Percentiles rank a stretch among this genome's conserved stretches.
Evolutionary conservation across 2,797 vertebrate species (phyloP).

Genomic region (Alectoris magna): DNA sequence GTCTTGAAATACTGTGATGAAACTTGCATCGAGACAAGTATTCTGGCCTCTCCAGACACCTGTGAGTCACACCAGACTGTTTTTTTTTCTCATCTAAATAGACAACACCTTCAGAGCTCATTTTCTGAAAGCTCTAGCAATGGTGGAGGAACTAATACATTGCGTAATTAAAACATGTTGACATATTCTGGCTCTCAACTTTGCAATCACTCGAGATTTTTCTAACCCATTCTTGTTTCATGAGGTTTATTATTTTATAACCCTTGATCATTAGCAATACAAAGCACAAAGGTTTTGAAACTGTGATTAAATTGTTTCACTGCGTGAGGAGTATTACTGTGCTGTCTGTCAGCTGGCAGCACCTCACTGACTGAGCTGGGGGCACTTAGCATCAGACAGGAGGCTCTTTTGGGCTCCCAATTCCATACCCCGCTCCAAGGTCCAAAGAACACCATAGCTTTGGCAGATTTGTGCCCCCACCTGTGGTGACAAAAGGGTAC

Average conservation of each 20-base stretch:
- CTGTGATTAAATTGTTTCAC: background rate
- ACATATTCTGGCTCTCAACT: background rate
- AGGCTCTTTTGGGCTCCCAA: background rate
- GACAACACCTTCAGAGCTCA: background rate
- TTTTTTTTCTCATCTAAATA: background rate
- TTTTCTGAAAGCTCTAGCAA: slow-evolving; percentile 19
- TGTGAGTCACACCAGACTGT: slow-evolving; percentile 31
- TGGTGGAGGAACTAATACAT: background rate
- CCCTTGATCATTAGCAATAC: background rate
- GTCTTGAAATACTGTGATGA: background rate
- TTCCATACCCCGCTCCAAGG: background rate
- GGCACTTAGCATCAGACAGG: background rate
- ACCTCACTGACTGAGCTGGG: background rate
- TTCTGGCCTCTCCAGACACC: slow-evolving; percentile 44
- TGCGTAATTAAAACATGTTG: background rate
- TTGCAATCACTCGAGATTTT: background rate
- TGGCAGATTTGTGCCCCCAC: background rate
- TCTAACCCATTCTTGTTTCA: background rate
- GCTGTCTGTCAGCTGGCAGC: background rate
- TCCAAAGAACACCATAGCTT: background rate
- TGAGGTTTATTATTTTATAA: background rate
- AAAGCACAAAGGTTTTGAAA: background rate
- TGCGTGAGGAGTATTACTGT: background rate
- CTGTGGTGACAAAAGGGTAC: background rate
- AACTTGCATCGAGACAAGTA: background rate